Evolutionary conservation across 2,888 invertebrate species (phyloP).

Genomic region (Asteroscopus sphinx): DNA sequence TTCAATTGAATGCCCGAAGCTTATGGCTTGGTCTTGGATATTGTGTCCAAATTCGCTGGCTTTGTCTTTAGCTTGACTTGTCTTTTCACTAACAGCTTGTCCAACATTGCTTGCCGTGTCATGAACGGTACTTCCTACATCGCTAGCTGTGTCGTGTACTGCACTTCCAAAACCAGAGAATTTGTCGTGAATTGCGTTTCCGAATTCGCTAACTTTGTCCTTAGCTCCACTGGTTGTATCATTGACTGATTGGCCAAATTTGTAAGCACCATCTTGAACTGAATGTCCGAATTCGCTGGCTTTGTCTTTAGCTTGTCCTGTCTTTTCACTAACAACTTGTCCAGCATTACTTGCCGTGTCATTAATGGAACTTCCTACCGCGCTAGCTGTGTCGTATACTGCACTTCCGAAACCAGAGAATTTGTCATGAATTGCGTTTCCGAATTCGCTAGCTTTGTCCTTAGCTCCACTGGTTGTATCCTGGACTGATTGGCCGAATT

Average conservation of each 20-base stretch:
- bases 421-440: slow-evolving; percentile 50
- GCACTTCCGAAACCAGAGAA: slow-evolving; percentile 40
- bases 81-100: slow-evolving; percentile 25
- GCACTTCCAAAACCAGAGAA: slow-evolving; percentile 44
- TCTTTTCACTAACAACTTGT: slow-evolving; percentile 24
- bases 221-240: slow-evolving; percentile 59
- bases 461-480: slow-evolving; percentile 44
- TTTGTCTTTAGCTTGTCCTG: slow-evolving; percentile 49
- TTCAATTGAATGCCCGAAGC: slow-evolving; percentile 43
- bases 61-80: slow-evolving; percentile 37
- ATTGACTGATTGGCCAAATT: slow-evolving; percentile 48
- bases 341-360: slow-evolving; percentile 14
- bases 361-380: slow-evolving; percentile 15
- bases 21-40: slow-evolving; percentile 36
- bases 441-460: slow-evolving; percentile 48
- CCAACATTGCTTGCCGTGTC: slow-evolving; percentile 14
- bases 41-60: slow-evolving; percentile 38
- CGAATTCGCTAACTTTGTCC: slow-evolving; percentile 46
- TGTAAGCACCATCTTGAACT: slow-evolving; percentile 45
- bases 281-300: slow-evolving; percentile 33
- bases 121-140: slow-evolving; percentile 17
- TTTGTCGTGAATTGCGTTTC: slow-evolving; percentile 55
- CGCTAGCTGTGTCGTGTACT: slow-evolving; percentile 54
- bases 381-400: slow-evolving; percentile 53
- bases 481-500: slow-evolving; percentile 50